phyloP scores from a whole-genome alignment of 2,113 vertebrate species.

The Candoia aspera region DNA sequence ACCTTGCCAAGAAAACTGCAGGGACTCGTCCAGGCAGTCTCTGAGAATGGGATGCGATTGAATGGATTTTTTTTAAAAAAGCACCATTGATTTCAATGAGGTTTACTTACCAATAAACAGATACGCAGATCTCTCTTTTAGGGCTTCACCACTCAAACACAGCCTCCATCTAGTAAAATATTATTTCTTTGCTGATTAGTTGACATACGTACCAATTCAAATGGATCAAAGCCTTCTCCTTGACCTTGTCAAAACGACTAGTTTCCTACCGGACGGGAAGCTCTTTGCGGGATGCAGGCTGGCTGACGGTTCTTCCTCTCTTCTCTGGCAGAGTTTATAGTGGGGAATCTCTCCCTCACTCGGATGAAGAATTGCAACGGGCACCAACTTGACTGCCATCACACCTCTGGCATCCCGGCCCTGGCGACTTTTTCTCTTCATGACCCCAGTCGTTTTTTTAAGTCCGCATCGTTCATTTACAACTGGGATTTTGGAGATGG shows the following conservation, averaged over 20 bases:
- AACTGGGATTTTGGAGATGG: conserved; percentile 87
- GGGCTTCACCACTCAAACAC: no score
- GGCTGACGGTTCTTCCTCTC: neutral
- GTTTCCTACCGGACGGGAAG: neutral
- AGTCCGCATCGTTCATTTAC: conserved; percentile 77
- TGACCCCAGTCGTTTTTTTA: conserved; percentile 79
- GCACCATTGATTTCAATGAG: no score
- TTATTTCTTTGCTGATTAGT: no score
- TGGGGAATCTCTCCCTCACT: conserved; percentile 80
- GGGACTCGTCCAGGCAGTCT: no score
- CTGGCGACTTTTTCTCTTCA: conserved; percentile 80
- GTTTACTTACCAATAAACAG: no score
- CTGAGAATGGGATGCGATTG: no score
- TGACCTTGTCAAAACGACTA: neutral
- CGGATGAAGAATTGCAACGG: conserved; percentile 78
- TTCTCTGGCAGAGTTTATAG: conserved; percentile 75
- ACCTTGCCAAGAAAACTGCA: no score
- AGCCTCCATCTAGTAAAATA: no score
- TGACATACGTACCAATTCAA: no score
- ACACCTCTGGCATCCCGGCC: conserved; percentile 71
- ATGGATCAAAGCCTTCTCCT: no score
- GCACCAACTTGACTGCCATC: conserved; percentile 66
- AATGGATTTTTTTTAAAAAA: no score
- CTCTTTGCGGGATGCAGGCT: neutral
- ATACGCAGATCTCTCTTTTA: no score